Base-by-base conservation (phyloP, 2,113 vertebrate species). In the Girardinichthys multiradiatus region DNA sequence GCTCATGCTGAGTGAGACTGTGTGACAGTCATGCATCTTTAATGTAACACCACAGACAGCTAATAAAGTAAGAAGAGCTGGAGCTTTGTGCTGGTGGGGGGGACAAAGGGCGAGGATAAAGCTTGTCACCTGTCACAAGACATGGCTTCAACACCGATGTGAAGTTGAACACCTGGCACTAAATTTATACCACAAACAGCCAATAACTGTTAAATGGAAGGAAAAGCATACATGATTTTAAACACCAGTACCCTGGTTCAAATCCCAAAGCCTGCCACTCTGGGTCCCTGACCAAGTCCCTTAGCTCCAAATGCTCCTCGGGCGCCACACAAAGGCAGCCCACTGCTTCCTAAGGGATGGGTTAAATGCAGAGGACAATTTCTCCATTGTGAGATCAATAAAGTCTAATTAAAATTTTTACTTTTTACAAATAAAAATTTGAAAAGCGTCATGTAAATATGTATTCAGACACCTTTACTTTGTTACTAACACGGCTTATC, bases 21-120 rank as follows among this genome's bases (percentile, higher is more conserved):
- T 88, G 87, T 91, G 87, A 89, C 90, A 90, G 90, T 88, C 89
- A 91, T 94, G 88, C 92, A 94, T 93, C 86, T 92, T 93, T 94
- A 93, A 94, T 92, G 87, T 72, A 91, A 87, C 90, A 93, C 91
- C 92, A 90, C 90, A 92, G 83, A 83, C 84, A 59, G 83, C 91
- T 92, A 93, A 94, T 91, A 90, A 89, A 88, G 92, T 92, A 92
- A 93, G 86, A 89, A 74, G 85, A 91, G 91, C 81, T 67, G 48
- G 83, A 68, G 75, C 86, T 68, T 79, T 57, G 80, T 21, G 29
- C 61, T n/a, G 35, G 63, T 10, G 48, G 26, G 9, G 10, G 5
- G n/a, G 60, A 30, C 19, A 26, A 59, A 26, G 62, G 30, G 37
- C 31, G 64, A 68, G 80, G 57, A 72, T 12, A 37, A 73, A 45